Evolutionary conservation across 2,113 vertebrate genomes (phyloP), one percentile per base, ranked within the genome.

Genomic region (Leptodactylus fuscus): DNA sequence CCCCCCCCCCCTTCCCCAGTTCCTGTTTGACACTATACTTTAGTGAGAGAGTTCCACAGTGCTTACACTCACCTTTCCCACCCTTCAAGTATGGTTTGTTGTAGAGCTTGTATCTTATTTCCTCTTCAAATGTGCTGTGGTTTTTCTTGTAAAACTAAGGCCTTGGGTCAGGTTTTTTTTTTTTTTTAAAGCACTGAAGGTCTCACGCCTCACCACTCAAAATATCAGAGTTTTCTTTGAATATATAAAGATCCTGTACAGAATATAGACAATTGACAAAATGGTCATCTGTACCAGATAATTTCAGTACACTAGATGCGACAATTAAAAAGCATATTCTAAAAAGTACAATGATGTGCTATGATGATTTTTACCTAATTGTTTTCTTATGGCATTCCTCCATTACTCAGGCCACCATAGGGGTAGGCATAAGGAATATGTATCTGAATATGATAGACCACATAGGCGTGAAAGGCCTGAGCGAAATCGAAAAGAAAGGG

Each of bases 371-470:
- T 41, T 22, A 76, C 22, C 29, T 83, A 20, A 51, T 86, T 87
- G 81, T 3, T 87, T 93, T 83, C 92, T 92, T 94, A 87, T 92
- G 85, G 89, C 85, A 12, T 80, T 82, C 55, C 13, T 87, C 82
- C 38, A 6, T 87, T 82, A 89, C 90, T 91, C 91, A 92, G 96
- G 96, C 88, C 91, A 89, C 74, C 87, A 88, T 85, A 88, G 90
- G 91, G 91, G 91, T 87, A 95, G 92, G 60, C 91, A 89, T 81
- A 87, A 92, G 87, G 92, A 91, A 82, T 81, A 87, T 87, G 89
- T 89, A 84, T 89, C 88, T 88, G 93, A 88, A 87, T 36, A 22
- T 34, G 46, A 89, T 32, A 80, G 69, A 74, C 78, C 82, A 85
- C 38, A 0, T 88, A 90, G 86, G 85, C 85, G 84, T 67, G 83